Base-by-base conservation (phyloP, 2,113 vertebrate species). In the Oxyura jamaicensis region DNA sequence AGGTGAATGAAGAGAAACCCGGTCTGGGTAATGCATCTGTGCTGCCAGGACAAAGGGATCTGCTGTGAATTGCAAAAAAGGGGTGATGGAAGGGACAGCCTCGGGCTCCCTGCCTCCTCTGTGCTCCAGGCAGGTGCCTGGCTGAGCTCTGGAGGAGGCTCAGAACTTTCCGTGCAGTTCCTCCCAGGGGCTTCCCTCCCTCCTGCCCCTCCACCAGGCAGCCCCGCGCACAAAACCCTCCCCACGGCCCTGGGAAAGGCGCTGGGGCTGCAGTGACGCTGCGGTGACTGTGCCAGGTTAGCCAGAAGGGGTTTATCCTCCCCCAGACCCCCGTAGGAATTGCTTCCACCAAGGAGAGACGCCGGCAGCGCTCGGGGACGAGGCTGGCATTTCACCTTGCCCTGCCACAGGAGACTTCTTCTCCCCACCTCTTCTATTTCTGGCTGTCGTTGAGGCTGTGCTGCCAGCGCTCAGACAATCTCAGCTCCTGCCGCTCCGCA, bases 371-470 rank as follows among this genome's bases (percentile, higher is more conserved):
- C 68, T 66, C 59, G 71, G 60, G 52, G 65, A 18, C 80, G 91
- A 91, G 76, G 75, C 83, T 74, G 79, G 72, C 63, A 79, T 81
- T 86, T 95, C 92, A 93, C 95, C 92, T 91, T 88, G 74, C 56
- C 78, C 91, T 93, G 83, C 48, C 83, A 68, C 85, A 48, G 53
- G 67, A 83, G 14, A 13, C 48, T 42, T 71, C 52, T 52, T 8
- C 6, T 1, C 16, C 11, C 5, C 15, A 1, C 23, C 35, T 28
- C 58, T 1, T 55, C 95, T 91, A 16, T 72, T 95, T 95, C 50
- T 81, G 86, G 76, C 90, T 4, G 42, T 28, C 63, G 63, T 29
- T 5, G 0, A 75, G 90, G 87, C 48, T 88, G 73, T 80, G 59
- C 94, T 90, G 82, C 62, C 84, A 92, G 94, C 63, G 73, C 26